A percentile compares a stretch with the other conserved stretches of the same genome.
These are phyloP conservation scores for Tachina lurida DNA, from an alignment of 2,888 invertebrate species.

Conservation along the genomic window DNA sequence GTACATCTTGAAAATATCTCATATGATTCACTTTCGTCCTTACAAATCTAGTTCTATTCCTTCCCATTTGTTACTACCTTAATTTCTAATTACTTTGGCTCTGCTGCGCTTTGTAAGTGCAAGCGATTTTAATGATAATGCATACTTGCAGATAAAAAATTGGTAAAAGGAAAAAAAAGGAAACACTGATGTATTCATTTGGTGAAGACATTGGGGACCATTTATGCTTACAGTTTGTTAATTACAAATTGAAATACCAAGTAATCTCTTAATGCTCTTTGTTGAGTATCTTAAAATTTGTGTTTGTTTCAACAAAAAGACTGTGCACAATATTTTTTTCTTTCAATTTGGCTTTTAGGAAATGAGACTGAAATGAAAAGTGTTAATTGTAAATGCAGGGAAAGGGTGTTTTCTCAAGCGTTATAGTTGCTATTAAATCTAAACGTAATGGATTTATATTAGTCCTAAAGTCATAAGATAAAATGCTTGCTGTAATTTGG, in stretches of 20 bases:
- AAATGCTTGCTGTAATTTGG: no score
- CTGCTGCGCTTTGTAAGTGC: background rate
- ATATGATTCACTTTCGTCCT: no score
- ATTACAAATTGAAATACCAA: constrained; percentile 8
- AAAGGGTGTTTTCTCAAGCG: background rate
- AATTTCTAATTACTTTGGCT: constrained; percentile 12
- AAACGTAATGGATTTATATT: no score
- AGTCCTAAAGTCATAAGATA: no score
- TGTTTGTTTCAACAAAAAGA: background rate
- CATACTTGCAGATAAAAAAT: background rate
- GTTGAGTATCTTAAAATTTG: background rate
- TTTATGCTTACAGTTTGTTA: background rate
- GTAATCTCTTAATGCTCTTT: constrained; percentile 6
- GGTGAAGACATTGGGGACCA: background rate
- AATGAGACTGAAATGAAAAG: constrained; percentile 2
- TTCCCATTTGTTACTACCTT: background rate
- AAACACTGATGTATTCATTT: background rate
- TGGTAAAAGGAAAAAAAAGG: background rate
- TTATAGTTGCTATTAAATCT: background rate
- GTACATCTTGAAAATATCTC: no score
- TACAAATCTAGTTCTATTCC: background rate
- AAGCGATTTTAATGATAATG: background rate
- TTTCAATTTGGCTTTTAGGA: background rate
- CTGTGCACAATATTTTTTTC: background rate
- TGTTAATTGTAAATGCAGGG: background rate